Conservation (phyloP, 2,113 vertebrate species). For the Centrocercus urophasianus region DNA sequence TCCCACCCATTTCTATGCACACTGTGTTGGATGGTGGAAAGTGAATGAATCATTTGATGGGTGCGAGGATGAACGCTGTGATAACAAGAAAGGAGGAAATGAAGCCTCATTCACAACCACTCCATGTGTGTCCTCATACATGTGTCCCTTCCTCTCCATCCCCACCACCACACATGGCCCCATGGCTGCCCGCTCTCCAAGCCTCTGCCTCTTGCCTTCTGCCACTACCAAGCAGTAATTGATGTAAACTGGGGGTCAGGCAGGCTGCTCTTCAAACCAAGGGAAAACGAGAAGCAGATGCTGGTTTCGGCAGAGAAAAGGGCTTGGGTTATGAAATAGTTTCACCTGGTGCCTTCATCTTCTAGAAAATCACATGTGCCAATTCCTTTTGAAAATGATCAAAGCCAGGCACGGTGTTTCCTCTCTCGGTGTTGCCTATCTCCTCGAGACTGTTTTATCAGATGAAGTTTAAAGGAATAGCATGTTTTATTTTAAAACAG, state of each 20-base stretch:
- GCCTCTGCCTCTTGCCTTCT: neutral
- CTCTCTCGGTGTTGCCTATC: constrained; percentile 10
- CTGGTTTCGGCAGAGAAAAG: neutral
- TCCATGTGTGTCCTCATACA: neutral
- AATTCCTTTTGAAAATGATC: constrained; percentile 66
- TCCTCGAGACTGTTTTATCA: constrained; percentile 20
- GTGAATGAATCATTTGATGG: neutral
- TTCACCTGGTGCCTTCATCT: constrained; percentile 72
- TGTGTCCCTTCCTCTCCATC: neutral
- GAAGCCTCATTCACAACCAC: fast-evolving
- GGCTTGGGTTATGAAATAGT: constrained; percentile 55
- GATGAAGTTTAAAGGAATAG: constrained; percentile 43
- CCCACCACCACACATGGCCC: neutral
- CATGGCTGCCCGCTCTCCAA: neutral
- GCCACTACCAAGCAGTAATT: neutral
- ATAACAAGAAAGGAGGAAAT: neutral
- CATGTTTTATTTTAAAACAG: constrained; percentile 49
- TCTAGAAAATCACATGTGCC: constrained; percentile 47
- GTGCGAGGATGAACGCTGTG: neutral
- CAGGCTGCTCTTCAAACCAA: neutral
- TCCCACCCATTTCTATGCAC: neutral
- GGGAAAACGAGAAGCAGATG: constrained; percentile 61
- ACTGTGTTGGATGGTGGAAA: neutral
- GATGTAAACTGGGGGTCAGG: neutral
- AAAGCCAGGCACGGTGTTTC: constrained; percentile 54